Conservation (phyloP, 2,888 invertebrate species). For the Pterostichus madidus region DNA sequence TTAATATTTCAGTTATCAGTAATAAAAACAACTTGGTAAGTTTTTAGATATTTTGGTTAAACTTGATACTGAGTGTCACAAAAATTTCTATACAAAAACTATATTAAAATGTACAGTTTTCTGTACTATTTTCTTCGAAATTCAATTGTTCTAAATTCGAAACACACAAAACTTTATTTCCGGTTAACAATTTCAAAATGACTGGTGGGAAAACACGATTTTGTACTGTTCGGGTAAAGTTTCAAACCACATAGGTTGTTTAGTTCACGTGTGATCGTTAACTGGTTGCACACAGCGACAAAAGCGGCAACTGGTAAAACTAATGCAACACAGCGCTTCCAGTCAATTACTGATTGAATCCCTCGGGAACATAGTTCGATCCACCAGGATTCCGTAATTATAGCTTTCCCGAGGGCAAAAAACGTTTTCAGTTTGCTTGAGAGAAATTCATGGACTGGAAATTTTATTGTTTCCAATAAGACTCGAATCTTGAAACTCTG, state of each 20-base stretch:
- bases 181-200: too few species aligned
- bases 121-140: too few species aligned
- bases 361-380: background rate
- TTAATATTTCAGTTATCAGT: too few species aligned
- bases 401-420: background rate
- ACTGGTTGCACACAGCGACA: slow-evolving; percentile 30
- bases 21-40: too few species aligned
- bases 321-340: slow-evolving; percentile 16
- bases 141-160: too few species aligned
- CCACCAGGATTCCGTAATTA: slow-evolving; percentile 9
- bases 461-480: background rate
- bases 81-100: too few species aligned
- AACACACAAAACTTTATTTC: too few species aligned
- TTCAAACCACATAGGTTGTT: background rate
- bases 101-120: too few species aligned
- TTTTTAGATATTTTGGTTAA: too few species aligned
- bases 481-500: background rate
- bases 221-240: too few species aligned
- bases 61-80: too few species aligned
- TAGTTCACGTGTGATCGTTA: slow-evolving; percentile 14
- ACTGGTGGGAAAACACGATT: too few species aligned
- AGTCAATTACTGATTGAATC: slow-evolving; percentile 33
- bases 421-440: background rate
- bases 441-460: slow-evolving; percentile 1
- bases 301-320: slow-evolving; percentile 3